A percentile compares a stretch with the other conserved stretches of the same genome.
Conservation (phyloP, 2,888 invertebrate species). For the Tetrapedia diversipes region DNA sequence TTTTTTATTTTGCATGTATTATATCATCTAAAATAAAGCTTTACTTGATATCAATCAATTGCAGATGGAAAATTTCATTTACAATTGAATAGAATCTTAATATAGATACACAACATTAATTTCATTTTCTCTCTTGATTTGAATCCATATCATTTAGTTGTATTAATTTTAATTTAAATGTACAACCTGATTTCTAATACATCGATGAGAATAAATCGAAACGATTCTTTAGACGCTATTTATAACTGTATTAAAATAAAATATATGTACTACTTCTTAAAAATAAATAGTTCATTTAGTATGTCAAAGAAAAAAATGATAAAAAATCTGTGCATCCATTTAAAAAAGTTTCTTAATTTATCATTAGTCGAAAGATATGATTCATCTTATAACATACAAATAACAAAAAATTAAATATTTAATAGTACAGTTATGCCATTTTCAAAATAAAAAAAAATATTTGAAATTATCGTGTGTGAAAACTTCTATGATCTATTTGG, state of each 20-base stretch:
- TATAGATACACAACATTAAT: background rate
- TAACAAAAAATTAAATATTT: slow-evolving; percentile 8
- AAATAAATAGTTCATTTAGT: background rate
- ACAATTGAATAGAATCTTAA: slow-evolving; percentile 10
- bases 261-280: background rate
- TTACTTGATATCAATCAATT: slow-evolving; percentile 11
- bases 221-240: background rate
- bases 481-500: background rate
- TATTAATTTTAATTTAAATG: background rate
- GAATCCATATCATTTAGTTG: background rate
- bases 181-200: background rate
- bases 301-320: background rate
- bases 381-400: background rate
- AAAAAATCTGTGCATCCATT: slow-evolving; percentile 13
- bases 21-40: slow-evolving; percentile 10
- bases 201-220: background rate
- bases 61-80: slow-evolving; percentile 16
- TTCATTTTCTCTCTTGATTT: background rate
- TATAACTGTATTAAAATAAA: background rate
- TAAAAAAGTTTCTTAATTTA: background rate
- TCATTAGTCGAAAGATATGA: background rate
- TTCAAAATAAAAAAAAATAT: slow-evolving; percentile 14
- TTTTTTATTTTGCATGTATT: slow-evolving; percentile 13
- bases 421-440: background rate
- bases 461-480: slow-evolving; percentile 4